phyloP scores from a whole-genome alignment of 2,113 vertebrate genomes.

The Salvelinus fontinalis region DNA sequence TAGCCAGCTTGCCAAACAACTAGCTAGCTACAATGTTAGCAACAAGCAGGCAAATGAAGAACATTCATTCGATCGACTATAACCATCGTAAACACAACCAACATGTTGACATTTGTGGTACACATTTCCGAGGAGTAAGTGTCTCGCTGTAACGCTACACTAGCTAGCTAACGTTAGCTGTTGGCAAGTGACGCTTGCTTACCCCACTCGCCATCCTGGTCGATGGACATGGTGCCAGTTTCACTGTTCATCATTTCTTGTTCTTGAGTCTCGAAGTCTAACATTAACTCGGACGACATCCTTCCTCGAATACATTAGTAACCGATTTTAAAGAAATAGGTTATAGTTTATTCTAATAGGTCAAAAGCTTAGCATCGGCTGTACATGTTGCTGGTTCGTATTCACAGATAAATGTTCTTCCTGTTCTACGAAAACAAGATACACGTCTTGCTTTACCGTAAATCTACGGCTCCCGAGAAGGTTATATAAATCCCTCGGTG shows the following conservation, averaged over 20 bases:
- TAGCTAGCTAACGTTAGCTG: background rate
- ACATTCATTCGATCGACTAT: too few species aligned
- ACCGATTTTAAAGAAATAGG: conserved; percentile 10
- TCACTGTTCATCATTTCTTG: conserved; percentile 51
- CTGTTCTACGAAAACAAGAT: conserved; percentile 19
- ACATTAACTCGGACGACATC: conserved; percentile 62
- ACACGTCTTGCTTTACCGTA: conserved; percentile 62
- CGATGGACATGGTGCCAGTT: conserved; percentile 54
- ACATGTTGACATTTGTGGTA: too few species aligned
- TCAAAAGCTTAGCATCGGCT: background rate
- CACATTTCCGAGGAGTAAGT: too few species aligned
- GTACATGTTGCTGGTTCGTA: background rate
- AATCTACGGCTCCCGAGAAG: conserved; percentile 63
- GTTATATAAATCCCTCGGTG: conserved; percentile 13
- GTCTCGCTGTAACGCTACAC: too few species aligned
- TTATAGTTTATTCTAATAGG: background rate
- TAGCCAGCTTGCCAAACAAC: too few species aligned
- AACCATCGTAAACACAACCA: too few species aligned
- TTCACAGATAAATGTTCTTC: background rate
- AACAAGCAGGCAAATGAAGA: too few species aligned
- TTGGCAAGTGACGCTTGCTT: conserved; percentile 23
- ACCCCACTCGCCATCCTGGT: conserved; percentile 78
- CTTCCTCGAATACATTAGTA: conserved; percentile 62
- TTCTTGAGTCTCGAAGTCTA: conserved; percentile 56
- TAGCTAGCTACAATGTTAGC: background rate